These are phyloP conservation scores for Panopea generosa DNA, from an alignment of 2,888 invertebrate species.

Conservation along the genomic window DNA sequence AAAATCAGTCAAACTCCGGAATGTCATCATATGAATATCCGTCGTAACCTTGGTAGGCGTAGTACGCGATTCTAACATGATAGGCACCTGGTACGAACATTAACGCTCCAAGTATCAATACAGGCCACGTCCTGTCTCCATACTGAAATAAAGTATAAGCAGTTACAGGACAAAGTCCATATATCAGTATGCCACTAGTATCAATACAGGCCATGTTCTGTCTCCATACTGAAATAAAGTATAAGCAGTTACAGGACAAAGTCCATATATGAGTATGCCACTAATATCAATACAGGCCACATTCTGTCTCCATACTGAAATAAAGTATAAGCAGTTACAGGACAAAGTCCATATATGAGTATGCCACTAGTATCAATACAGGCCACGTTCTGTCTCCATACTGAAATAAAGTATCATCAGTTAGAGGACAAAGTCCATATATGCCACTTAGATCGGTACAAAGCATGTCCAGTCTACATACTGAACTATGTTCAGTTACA, in stretches of 20 bases:
- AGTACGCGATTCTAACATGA: slow-evolving; percentile 94
- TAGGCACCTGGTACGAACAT: slow-evolving; percentile 97
- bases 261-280: slow-evolving; percentile 96
- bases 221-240: slow-evolving; percentile 90
- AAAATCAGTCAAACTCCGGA: slow-evolving; percentile 92
- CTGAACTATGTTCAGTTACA: too few relatives aligned
- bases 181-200: slow-evolving; percentile 96
- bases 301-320: slow-evolving; percentile 92
- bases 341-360: too few relatives aligned
- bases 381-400: too few relatives aligned
- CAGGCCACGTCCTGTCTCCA: slow-evolving; percentile 94
- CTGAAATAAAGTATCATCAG: slow-evolving; percentile 24
- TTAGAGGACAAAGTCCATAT: too few relatives aligned
- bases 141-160: slow-evolving; percentile 87
- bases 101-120: slow-evolving; percentile 93
- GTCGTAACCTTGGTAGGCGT: slow-evolving; percentile 93
- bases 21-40: slow-evolving; percentile 95
- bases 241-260: slow-evolving; percentile 90
- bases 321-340: slow-evolving; percentile 30
- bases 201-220: slow-evolving; percentile 94
- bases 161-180: slow-evolving; percentile 94
- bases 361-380: too few relatives aligned
- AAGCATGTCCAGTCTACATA: too few relatives aligned
- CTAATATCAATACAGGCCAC: slow-evolving; percentile 95
- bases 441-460: too few relatives aligned